Conservation (phyloP, 2,113 vertebrate species). For the Sphyrna mokarran region DNA sequence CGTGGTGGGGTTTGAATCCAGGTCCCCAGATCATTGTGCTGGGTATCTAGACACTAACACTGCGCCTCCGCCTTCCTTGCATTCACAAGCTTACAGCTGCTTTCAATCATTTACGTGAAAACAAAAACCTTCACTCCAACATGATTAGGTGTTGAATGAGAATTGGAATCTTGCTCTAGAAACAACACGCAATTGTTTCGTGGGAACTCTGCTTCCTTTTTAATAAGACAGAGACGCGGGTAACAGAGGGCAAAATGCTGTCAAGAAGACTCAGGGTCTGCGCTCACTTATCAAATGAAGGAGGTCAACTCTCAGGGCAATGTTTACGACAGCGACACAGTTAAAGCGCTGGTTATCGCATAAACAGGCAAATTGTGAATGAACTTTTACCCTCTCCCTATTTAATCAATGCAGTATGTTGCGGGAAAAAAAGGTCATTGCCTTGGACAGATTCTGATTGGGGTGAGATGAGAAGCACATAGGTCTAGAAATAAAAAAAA, state of each 20-base stretch:
- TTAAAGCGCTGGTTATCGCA: neutral
- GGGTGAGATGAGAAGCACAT: neutral
- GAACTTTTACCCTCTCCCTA: neutral
- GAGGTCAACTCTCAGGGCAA: conserved; percentile 44
- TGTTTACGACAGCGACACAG: neutral
- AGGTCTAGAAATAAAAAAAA: neutral
- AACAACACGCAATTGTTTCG: conserved; percentile 42
- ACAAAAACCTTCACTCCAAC: conserved; percentile 41
- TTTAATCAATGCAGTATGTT: neutral
- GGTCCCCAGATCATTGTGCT: too few relatives aligned
- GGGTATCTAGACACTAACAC: too few relatives aligned
- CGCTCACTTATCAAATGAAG: conserved; percentile 48
- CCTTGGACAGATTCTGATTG: neutral
- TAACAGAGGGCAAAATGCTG: conserved; percentile 46
- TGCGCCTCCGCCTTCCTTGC: neutral
- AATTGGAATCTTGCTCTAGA: conserved; percentile 40
- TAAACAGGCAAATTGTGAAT: neutral
- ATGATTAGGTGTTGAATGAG: conserved; percentile 45
- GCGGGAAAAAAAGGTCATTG: neutral
- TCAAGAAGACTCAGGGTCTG: conserved; percentile 37
- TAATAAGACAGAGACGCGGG: conserved; percentile 45
- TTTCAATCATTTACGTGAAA: conserved; percentile 42
- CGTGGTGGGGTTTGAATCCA: too few relatives aligned
- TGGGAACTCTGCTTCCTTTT: conserved; percentile 43
- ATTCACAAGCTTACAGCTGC: conserved; percentile 44